Evolutionary conservation across 2,797 vertebrate species (phyloP).

Genomic region (Pangasius sanitwongsei): DNA sequence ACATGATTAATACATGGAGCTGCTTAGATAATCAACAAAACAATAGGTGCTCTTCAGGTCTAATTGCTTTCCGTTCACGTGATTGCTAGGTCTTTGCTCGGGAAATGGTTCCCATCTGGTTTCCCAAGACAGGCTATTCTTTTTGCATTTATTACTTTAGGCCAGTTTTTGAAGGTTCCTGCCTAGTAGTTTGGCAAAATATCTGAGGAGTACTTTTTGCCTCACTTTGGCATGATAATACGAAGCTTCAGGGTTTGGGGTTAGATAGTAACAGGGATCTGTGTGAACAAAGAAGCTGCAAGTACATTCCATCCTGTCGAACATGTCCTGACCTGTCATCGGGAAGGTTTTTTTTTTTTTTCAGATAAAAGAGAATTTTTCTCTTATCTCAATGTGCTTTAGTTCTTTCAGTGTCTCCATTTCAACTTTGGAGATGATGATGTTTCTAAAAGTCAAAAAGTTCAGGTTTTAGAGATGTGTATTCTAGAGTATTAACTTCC

Average conservation of each 20-base stretch:
- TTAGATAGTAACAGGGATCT: constrained; percentile 17
- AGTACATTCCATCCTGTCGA: constrained; percentile 37
- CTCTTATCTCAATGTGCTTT: constrained; percentile 27
- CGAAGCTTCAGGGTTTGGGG: constrained; percentile 23
- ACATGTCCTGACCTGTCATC: constrained; percentile 41
- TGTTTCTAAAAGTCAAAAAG: constrained; percentile 2
- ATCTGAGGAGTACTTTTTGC: constrained; percentile 26
- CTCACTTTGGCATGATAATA: constrained; percentile 40
- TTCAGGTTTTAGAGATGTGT: background rate
- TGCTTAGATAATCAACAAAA: constrained; percentile 10
- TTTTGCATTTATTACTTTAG: constrained; percentile 31
- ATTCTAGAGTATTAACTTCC: background rate
- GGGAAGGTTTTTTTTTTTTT: constrained; percentile 30
- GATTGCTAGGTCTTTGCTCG: constrained; percentile 3
- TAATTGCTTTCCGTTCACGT: constrained; percentile 8
- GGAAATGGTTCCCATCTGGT: background rate
- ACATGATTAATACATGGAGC: constrained; percentile 13
- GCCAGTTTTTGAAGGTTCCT: constrained; percentile 22
- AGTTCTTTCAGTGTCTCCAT: constrained; percentile 13
- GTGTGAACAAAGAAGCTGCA: constrained; percentile 31
- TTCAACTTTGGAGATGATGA: constrained; percentile 23
- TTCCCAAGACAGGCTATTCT: constrained; percentile 27
- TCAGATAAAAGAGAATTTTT: constrained; percentile 11
- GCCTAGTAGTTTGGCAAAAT: constrained; percentile 26
- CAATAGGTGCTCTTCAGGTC: constrained; percentile 22